Evolutionary conservation across 2,797 vertebrate species (phyloP), one percentile per base, ranked within the genome.

Genomic region (Syndactyla subalaris): DNA sequence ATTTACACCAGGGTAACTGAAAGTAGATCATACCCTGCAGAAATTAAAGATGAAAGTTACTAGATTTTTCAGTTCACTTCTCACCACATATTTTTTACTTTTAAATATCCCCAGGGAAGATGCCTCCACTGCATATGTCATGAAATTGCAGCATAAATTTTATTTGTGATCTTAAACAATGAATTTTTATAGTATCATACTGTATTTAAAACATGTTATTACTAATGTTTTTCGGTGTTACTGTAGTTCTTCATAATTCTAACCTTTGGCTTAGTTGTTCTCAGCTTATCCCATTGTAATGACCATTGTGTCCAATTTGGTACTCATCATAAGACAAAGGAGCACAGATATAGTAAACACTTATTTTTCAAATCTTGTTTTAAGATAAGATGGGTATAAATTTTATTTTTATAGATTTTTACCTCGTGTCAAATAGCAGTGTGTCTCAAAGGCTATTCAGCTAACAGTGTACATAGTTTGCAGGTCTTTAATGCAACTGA

Each of bases 41-140:
- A 95, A 93, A 94, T 84, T 81, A 75, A 78, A 95, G 70, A 92
- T 87, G 71, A 76, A 93, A 95, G 63, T 80, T 89, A 49, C 43
- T 83, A 54, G 63, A 68, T 80, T 88, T 94, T 92, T 80, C 76
- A 85, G 75, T 85, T 75, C 29, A 34, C n/a, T 91, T 91, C 18
- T 36, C 26, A 83, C 17, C 22, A 36, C 6, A 6, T 63, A 70
- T 86, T 93, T 93, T 89, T 52, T 92, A 58, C 57, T 85, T 93
- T 80, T 67, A 83, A 55, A 83, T 85, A 46, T 89, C 68, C 30
- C 34, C 6, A 30, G 54, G 46, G 81, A 79, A 65, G 49, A 57
- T 81, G n/a, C 10, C 54, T 89, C 24, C 12, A 39, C 49, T 87
- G 54, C 32, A 41, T 77, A 5, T 92, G 43, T 73, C 24, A 54